phyloP scores from a whole-genome alignment of 2,888 invertebrate species.

The Drosophila anomelani region DNA sequence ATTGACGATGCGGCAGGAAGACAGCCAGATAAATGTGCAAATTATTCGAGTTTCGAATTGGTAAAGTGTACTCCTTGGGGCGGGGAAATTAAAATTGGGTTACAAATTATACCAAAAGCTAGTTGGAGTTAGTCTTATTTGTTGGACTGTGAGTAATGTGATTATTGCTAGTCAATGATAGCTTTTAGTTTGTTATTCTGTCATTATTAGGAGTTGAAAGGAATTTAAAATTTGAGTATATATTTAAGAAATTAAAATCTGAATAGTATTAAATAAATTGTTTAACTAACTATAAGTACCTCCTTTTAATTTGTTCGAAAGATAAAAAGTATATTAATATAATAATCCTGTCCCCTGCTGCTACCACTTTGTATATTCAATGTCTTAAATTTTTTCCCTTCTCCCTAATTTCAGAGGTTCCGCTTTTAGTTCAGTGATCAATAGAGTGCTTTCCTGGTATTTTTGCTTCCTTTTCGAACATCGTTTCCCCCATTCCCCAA shows the following conservation, averaged over 20 bases:
- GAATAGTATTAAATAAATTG: background rate
- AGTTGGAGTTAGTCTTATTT: background rate
- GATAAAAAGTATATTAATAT: too few relatives aligned
- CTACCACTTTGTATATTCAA: too few relatives aligned
- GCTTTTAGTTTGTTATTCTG: background rate
- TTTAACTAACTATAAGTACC: background rate
- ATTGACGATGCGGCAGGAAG: conserved; percentile 35
- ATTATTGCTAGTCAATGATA: background rate
- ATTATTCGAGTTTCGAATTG: conserved; percentile 33
- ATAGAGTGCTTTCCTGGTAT: conserved; percentile 8
- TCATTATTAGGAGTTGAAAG: too few relatives aligned
- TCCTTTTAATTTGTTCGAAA: background rate
- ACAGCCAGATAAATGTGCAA: conserved; percentile 39
- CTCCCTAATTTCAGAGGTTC: background rate
- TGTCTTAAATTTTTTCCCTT: too few relatives aligned
- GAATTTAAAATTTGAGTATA: background rate
- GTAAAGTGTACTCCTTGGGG: conserved; percentile 8
- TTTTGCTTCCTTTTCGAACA: background rate
- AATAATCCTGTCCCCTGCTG: too few relatives aligned
- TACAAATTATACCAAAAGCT: conserved; percentile 4
- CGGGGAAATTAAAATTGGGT: conserved; percentile 11
- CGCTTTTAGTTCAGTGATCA: conserved; percentile 12
- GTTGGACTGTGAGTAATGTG: background rate
- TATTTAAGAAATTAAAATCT: background rate
- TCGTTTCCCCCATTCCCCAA: background rate